A percentile compares a stretch with the other conserved stretches of the same genome.
phyloP scores from a whole-genome alignment of 2,888 invertebrate species.

The Pandemis corylana region DNA sequence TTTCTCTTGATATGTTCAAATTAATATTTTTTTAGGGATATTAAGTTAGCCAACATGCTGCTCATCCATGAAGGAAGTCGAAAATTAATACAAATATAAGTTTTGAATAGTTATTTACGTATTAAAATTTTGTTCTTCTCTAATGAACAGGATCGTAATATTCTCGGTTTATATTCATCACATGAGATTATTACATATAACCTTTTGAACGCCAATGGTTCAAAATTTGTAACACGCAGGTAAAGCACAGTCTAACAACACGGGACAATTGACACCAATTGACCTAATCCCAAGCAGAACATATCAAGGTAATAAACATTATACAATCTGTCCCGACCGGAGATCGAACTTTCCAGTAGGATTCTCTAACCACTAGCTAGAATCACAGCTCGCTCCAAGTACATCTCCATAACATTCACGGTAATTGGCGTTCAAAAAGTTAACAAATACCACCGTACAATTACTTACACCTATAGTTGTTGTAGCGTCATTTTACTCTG shows the following conservation, averaged over 20 bases:
- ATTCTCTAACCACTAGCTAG: too few species aligned
- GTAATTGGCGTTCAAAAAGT: background rate
- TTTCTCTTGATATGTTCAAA: background rate
- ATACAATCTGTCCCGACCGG: too few species aligned
- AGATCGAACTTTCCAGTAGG: too few species aligned
- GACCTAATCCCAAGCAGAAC: too few species aligned
- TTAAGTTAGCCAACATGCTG: background rate
- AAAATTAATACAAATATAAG: background rate
- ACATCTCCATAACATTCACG: too few species aligned
- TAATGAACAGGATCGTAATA: background rate
- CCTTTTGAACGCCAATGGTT: background rate
- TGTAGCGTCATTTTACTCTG: conserved; percentile 47
- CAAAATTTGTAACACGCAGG: background rate
- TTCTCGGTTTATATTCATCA: background rate
- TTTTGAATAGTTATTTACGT: background rate
- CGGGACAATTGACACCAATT: too few species aligned
- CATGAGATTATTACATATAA: background rate
- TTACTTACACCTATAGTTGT: conserved; percentile 40
- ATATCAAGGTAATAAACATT: too few species aligned
- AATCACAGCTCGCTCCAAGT: too few species aligned
- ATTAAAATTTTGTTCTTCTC: background rate
- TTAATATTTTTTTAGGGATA: background rate
- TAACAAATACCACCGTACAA: background rate
- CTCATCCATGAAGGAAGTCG: background rate
- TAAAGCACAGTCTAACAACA: too few species aligned